Base-by-base conservation (phyloP, 2,888 invertebrate genomes). In the Amitus sp. region DNA sequence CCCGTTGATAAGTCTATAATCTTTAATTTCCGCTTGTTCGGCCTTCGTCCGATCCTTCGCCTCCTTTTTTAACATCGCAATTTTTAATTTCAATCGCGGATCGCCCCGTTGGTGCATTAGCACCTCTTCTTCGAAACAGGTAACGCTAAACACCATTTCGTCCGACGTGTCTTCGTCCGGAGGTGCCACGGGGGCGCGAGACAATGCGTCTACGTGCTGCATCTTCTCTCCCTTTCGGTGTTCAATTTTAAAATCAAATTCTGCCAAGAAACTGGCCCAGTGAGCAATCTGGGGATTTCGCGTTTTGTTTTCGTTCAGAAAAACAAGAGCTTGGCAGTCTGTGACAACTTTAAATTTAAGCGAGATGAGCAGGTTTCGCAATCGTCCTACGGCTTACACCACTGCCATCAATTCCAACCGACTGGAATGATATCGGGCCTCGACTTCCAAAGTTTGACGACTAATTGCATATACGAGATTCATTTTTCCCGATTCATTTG, bases 311-410 rank as follows among this genome's bases (percentile, higher is more conserved):
- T 51, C 49, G 27, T 73, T 71, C 5, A 72, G 45, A 54, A 66
- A 67, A 0, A 69, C 51, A 1, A 74, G 33, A 1, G 71, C 69
- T 52, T 72, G 71, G 48, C 73, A 73, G 18, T 57, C 50, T 0
- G 50, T 51, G 2, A 40, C 7, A 13, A 58, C 27, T 0, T 2
- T 9, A 20, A 49, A 50, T 1, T 13, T 9, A 0, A 57, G n/a
- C 9, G 18, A 18, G 0, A 55, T 13, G 9, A 55, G 23, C 18
- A 47, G 39, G 2, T 39, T 12, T 2, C 55, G 39, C 17, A 59
- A 70, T 66, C 18, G 66, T 66, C 5, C 67, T 18, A 53, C 9
- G 3, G 52, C 47, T 52, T 56, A 56, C 1, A 28, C 45, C 2
- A 56, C 45, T 9, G 54, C 55, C 12, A 54, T 20, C 18, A 59